Evolutionary conservation across 92 coral and sea anemone species (phyloP), one percentile per base, ranked within the genome.

Genomic region (Pocillopora meandrina): DNA sequence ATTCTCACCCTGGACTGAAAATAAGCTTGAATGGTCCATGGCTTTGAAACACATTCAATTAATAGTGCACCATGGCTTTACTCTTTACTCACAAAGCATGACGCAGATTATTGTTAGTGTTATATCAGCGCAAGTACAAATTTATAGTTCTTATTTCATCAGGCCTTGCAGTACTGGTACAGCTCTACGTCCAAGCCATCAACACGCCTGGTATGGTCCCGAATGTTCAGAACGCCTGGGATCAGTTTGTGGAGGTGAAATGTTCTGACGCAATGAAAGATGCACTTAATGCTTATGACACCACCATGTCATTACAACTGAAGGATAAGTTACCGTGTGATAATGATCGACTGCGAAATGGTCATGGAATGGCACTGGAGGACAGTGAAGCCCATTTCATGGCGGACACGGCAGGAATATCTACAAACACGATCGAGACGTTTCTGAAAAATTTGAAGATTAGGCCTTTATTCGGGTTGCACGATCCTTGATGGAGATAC

Each of bases 181-280:
- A 93, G 23, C 64, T 84, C n/a, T 93, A 93, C 71, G 92, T 93
- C 52, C 62, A 82, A 1, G 92, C 96, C 4, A 83, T 90, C 73
- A 93, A 93, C 84, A 86, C 82, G 18, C 96, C 96, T 3, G 91
- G 90, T 36, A 89, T 92, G 5, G 87, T 93, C 23, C 93, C 96
- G 10, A 91, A 90, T 26, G 77, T 93, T 23, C 89, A 90, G 83
- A 90, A 82, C 34, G 91, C 93, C 64, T 93, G 96, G 96, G 90
- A 87, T n/a, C 65, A 89, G 9, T 93, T 86, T 78, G 82, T 90
- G 16, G 84, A 82, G 56, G 26, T 59, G 63, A 90, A 90, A 36
- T 90, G 87, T 65, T 31, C 90, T 15, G 81, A 71, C 18, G 72
- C 90, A 12, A 61, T 68, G 16, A 81, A 75, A 74, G 74, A 52